phyloP scores from a whole-genome alignment of 2,113 vertebrate species.

The Epinephelus lanceolatus region DNA sequence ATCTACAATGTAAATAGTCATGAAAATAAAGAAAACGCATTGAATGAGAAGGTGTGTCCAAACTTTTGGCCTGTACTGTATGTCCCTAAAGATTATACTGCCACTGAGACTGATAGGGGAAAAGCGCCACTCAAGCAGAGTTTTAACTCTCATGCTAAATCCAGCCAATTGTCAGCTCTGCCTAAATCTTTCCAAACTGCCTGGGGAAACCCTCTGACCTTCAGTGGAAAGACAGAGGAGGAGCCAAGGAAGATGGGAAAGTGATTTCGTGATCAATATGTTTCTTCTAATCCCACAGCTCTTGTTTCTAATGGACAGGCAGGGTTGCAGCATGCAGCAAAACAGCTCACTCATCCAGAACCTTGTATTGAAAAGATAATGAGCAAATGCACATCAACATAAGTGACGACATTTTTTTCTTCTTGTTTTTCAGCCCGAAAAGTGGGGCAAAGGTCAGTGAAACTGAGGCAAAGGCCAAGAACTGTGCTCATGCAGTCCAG shows the following conservation, averaged over 20 bases:
- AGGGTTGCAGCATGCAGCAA: not conserved
- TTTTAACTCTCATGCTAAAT: not conserved
- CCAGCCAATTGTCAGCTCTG: not conserved
- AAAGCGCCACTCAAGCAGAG: not conserved
- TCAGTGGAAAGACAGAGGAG: not conserved
- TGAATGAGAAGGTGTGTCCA: no score
- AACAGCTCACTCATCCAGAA: slow-evolving; percentile 6
- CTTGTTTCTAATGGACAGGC: slow-evolving; percentile 28
- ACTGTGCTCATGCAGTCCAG: not conserved
- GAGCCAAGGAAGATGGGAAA: slow-evolving; percentile 20
- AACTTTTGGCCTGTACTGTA: no score
- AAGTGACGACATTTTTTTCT: no score
- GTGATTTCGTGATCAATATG: slow-evolving; percentile 35
- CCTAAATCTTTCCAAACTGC: not conserved
- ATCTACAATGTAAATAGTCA: no score
- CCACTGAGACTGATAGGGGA: not conserved
- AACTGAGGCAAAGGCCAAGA: not conserved
- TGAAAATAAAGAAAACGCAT: no score
- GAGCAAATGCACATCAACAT: not conserved
- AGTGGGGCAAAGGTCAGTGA: not conserved
- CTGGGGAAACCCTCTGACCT: slow-evolving; percentile 28
- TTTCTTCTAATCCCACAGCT: slow-evolving; percentile 4
- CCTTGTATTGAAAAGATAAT: not conserved
- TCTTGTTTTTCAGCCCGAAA: not conserved
- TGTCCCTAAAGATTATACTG: not conserved